Base-by-base conservation (phyloP, 2,113 vertebrate species). In the Platichthys flesus region DNA sequence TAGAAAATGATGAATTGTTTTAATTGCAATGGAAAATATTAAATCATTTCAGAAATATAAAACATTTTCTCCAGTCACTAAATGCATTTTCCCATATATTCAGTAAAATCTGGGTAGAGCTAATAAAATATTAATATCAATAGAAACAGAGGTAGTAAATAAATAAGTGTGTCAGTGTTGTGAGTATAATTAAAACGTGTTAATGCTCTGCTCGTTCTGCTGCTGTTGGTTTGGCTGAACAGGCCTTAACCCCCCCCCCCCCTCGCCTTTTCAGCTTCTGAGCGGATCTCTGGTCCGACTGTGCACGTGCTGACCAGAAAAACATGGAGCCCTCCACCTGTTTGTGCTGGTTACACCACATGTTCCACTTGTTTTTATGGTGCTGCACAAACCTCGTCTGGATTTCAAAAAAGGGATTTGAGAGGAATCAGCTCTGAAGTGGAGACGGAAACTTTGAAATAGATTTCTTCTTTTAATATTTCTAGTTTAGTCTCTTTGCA, bases 191-290 rank as follows among this genome's bases (percentile, higher is more conserved):
- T 9, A 26, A 26, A 23, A 42, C 6, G 55, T 12, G 28, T 23
- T 8, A 8, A 40, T 21, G 51, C 31, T 52, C 2, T 20, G 0
- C 21, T 59, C 28, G 2, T 61, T 55, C 56, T 67, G 52, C 7
- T 71, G 58, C 42, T 68, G 40, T 8, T 51, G 7, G n/a, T 58
- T 12, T 2, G 21, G 23, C 21, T 69, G 21, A 73, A 52, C 4
- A 74, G 35, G 61, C 57, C 68, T 57, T 37, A 26, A 52, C 58
- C 61, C 21, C 58, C 61, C 26, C 54, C 2, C 18, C 21, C 51
- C 40, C 52, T 20, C 47, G 3, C 16, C 23, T 59, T 35, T 67
- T 14, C 31, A 31, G 31, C 31, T 7, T 31, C 31, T 7, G 5
- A 7, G 6, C 31, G 6, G 31, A 67, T 23, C 35, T 18, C 24